A percentile compares a stretch with the other conserved stretches of the same genome.
phyloP scores from a whole-genome alignment of 2,797 vertebrate genomes.

The Alosa sapidissima region DNA sequence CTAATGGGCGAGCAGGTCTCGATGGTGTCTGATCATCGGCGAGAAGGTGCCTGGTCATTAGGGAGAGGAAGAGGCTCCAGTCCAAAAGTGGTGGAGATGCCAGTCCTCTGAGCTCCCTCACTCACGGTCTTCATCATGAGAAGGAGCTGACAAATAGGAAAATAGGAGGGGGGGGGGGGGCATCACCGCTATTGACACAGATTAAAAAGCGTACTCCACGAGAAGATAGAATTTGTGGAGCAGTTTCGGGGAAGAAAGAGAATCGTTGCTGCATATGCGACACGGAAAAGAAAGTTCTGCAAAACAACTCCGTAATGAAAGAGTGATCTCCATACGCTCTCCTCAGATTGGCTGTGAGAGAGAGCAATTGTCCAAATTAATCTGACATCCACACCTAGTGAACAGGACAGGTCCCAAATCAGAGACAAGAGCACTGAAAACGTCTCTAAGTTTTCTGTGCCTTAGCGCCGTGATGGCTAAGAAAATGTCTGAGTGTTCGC shows the following conservation, averaged over 20 bases:
- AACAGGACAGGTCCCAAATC: slow-evolving; percentile 1
- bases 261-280: neutral
- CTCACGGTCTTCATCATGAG: slow-evolving; percentile 41
- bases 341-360: neutral
- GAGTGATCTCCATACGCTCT: neutral
- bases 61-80: slow-evolving; percentile 64
- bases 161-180: slow-evolving; percentile 54
- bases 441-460: neutral
- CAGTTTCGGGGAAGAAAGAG: neutral
- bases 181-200: neutral
- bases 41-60: slow-evolving; percentile 77
- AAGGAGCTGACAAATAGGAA: slow-evolving; percentile 68
- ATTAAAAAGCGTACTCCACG: neutral
- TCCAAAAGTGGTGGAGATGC: slow-evolving; percentile 52
- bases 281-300: neutral
- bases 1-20: slow-evolving; percentile 63
- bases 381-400: neutral
- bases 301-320: neutral
- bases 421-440: neutral
- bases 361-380: neutral
- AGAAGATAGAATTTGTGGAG: neutral
- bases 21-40: slow-evolving; percentile 51
- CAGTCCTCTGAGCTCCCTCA: neutral
- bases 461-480: slow-evolving; percentile 55
- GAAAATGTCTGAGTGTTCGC: slow-evolving; percentile 43